Evolutionary conservation across 2,888 invertebrate genomes (phyloP), one percentile per base, ranked within the genome.

Genomic region (Nebria salina): DNA sequence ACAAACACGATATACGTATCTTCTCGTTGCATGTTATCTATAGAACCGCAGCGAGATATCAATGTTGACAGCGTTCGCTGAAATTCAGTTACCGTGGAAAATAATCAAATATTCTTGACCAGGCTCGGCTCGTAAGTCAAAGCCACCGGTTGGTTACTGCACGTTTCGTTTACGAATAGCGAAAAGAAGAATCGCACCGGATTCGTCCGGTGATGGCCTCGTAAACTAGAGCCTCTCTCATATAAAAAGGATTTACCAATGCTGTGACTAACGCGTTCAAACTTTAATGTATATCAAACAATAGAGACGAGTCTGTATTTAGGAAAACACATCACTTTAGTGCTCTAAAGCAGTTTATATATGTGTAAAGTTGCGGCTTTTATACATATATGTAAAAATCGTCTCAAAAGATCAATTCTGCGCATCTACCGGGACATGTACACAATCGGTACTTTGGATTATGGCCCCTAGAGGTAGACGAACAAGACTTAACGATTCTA

Each of bases 321-420:
- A 2, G 34, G 2, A 34, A 34, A 34, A 34, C 34, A 34, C 1
- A 34, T 34, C 34, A 34, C 34, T 34, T 34, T 34, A 34, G 34
- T 54, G 11, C 54, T 54, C 11, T 54, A 54, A 11, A 1, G 54
- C 2, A 54, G 8, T 11, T 13, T 13, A 54, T 54, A 54, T 54
- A 54, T 54, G 4, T 54, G 54, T 6, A 54, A 54, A 54, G 54
- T 54, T 54, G 13, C 2, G 54, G 34, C 34, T 34, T 34, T 34
- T 34, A 54, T 11, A 54, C 13, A 54, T 54, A 73, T 78, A 78
- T 68, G 74, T 78, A 78, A 78, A 73, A 78, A 72, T 78, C 65
- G 65, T 78, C 78, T 72, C 78, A 15, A 73, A 41, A 66, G 78
- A 66, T 78, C 73, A 34, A 78, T 78, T 78, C 73, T 66, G 72